A percentile compares a stretch with the other conserved stretches of the same genome.
Evolutionary conservation across 2,113 vertebrate species (phyloP).

Genomic region (Seriola quinqueradiata): DNA sequence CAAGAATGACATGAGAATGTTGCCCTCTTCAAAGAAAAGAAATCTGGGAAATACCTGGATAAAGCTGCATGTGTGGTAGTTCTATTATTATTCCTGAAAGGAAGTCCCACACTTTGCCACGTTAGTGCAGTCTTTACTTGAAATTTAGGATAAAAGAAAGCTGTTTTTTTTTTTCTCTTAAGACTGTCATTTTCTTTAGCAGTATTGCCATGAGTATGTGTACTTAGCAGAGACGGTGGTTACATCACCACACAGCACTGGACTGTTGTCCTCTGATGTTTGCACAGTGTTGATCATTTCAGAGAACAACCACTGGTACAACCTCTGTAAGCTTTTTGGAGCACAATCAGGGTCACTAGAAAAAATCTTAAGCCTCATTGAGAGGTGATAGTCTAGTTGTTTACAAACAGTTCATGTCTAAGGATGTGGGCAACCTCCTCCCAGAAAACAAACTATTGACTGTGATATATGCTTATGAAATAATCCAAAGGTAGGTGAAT

Average conservation of each 20-base stretch:
- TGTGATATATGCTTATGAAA: not conserved
- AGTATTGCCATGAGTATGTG: no score
- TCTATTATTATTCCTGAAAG: not conserved
- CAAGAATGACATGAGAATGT: not conserved
- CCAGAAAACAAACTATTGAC: no score
- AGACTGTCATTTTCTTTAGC: no score
- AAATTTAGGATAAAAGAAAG: not conserved
- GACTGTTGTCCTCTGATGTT: not conserved
- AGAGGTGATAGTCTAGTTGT: no score
- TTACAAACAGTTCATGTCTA: no score
- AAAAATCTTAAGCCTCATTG: no score
- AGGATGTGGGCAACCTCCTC: no score
- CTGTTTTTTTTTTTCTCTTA: no score
- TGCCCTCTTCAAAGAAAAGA: not conserved
- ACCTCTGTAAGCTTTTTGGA: no score
- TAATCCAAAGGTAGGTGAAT: constrained; percentile 18
- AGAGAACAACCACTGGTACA: no score
- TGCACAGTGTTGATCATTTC: not conserved
- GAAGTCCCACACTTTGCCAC: not conserved
- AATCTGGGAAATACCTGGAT: not conserved
- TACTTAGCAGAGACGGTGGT: no score
- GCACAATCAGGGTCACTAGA: no score
- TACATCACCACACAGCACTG: not conserved
- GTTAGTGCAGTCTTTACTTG: not conserved
- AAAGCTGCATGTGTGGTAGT: not conserved